Base-by-base conservation (phyloP, 2,797 vertebrate genomes). In the Lithobates pipiens region DNA sequence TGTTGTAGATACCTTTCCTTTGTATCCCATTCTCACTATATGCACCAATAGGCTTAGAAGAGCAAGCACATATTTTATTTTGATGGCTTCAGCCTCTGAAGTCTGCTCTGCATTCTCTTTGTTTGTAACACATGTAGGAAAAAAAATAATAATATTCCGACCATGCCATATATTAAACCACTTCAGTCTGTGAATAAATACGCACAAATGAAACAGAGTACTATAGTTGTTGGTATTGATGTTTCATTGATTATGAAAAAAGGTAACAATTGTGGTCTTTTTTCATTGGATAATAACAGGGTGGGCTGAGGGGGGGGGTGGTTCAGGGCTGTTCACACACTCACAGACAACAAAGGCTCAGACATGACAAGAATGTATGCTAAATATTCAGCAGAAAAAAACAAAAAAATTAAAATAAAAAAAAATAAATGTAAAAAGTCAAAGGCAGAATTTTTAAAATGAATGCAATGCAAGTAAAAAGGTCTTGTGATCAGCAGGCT, bases 321-420 rank as follows among this genome's bases (percentile, higher is more conserved):
- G 34, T 74, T n/a, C 32, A 44, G 63, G 8, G 65, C 78, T 61
- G 77, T 76, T 80, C 68, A 70, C 36, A 71, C 73, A 80, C 80
- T 85, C 63, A 70, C 69, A 82, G 79, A 50, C 69, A 32, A 83
- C 27, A 82, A 77, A 82, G 27, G 57, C 23, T 25, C 1, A 81
- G 25, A 76, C 65, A 82, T 82, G 21, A 77, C 2, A 82, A 80
- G 11, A 39, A 32, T 32, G 16, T 42, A 82, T 39, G 79, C 21
- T 46, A 77, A 77, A 61, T 70, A 75, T 76, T 39, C 32, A 5
- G 5, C 5, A 9, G 50, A 54, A 18, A 46, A 46, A 46, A 46
- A 11, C 0, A 10, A 10, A 10, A 44, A 11, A 44, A 44, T 0
- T 0, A 11, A 44, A 44, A 44, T 11, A 29, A 29, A 1, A 29